phyloP scores from a whole-genome alignment of 1,140 invertebrate species.

The Leptoteleia sp. region DNA sequence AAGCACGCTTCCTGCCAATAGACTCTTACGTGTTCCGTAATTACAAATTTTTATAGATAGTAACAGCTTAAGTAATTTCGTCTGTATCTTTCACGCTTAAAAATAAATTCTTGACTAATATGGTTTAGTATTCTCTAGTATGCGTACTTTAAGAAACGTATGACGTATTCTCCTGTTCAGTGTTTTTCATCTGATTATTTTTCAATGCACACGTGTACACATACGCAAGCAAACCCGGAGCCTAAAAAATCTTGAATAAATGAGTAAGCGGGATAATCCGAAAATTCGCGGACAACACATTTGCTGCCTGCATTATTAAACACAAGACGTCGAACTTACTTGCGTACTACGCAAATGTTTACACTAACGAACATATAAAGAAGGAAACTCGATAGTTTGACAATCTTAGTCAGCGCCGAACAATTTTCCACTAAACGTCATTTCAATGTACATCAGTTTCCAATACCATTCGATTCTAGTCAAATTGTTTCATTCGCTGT shows the following conservation, averaged over 20 bases:
- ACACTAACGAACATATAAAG: conserved; percentile 79
- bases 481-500: not conserved
- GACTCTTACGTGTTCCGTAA: no score
- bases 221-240: conserved; percentile 40
- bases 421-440: conserved; percentile 55
- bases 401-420: conserved; percentile 76
- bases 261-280: conserved; percentile 56
- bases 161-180: conserved; percentile 56
- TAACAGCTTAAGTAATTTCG: conserved; percentile 12
- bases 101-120: conserved; percentile 57
- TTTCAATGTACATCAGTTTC: conserved; percentile 15
- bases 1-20: no score
- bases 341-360: conserved; percentile 78
- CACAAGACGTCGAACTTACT: conserved; percentile 71
- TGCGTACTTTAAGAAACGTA: conserved; percentile 37
- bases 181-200: conserved; percentile 62
- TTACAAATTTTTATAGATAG: not conserved
- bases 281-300: conserved; percentile 72
- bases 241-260: conserved; percentile 55
- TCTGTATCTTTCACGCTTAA: conserved; percentile 19
- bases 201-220: conserved; percentile 51
- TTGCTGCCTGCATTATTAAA: conserved; percentile 67
- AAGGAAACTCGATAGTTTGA: conserved; percentile 77
- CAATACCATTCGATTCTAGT: not conserved
- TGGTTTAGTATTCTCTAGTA: conserved; percentile 48